Evolutionary conservation across 2,113 vertebrate genomes (phyloP).

Genomic region (Channa maculata): DNA sequence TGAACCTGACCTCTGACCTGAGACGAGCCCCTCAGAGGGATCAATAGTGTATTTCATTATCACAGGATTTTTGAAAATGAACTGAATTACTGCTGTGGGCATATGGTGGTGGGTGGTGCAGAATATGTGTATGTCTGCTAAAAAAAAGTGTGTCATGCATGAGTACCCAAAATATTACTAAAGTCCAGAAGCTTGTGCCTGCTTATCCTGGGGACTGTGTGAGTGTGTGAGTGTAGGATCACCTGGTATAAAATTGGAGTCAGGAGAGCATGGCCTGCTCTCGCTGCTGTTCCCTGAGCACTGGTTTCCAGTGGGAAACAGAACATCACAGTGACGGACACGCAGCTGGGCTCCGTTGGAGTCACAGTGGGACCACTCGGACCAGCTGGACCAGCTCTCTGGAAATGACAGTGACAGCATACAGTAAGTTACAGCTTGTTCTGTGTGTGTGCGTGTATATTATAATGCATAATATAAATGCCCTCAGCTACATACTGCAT

Average conservation of each 20-base stretch:
- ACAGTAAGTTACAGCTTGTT: constrained; percentile 29
- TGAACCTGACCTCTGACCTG: constrained; percentile 65
- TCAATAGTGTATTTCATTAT: constrained; percentile 59
- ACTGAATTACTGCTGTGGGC: constrained; percentile 48
- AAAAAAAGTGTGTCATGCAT: constrained; percentile 25
- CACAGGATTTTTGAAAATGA: constrained; percentile 57
- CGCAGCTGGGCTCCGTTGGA: constrained; percentile 87
- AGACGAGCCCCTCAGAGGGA: constrained; percentile 37
- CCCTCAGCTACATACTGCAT: constrained; percentile 50
- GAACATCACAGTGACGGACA: constrained; percentile 87
- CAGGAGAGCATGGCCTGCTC: constrained; percentile 84
- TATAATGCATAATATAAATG: constrained; percentile 70
- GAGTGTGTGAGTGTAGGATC: constrained; percentile 27
- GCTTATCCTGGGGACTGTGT: neutral
- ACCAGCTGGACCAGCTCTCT: constrained; percentile 99
- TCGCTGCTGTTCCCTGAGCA: constrained; percentile 92
- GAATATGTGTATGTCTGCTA: constrained; percentile 9
- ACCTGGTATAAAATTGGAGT: constrained; percentile 97
- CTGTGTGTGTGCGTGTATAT: neutral
- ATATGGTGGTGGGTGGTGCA: constrained; percentile 41
- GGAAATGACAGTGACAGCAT: constrained; percentile 56
- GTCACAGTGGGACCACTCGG: constrained; percentile 92
- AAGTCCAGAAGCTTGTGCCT: neutral
- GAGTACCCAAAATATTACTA: constrained; percentile 21
- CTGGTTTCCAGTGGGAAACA: constrained; percentile 93